Evolutionary conservation across 23 tunicate genomes (phyloP), one percentile per base, ranked within the genome.

Genomic region (Trididemnum clinides): DNA sequence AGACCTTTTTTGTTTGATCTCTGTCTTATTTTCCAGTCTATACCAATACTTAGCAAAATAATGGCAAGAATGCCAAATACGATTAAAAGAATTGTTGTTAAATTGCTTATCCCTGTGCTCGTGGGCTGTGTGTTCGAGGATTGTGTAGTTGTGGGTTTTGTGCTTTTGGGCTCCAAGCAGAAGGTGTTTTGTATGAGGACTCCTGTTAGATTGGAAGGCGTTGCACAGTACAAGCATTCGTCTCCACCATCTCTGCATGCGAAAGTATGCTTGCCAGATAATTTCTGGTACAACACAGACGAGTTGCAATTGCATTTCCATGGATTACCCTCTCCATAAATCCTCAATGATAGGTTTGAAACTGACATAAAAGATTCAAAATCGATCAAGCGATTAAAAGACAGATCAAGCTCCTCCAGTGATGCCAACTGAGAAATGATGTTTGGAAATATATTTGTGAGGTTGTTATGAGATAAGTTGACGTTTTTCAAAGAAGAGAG

Each of bases 301-400:
- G 30, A 70, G 1, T 1, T 21, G 49, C 84, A 80, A 2, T 39
- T 0, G 65, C 84, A 80, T 1, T 57, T 32, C 84, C 84, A 80
- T 2, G 84, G 84, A 50, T 80, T 80, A 44, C 71, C 71, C 2
- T 31, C 57, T 4, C 71, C 63, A 18, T 33, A 1, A 57, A 80
- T 57, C 63, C 28, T 39, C 54, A 72, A 72, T 22, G 37, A 36
- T 49, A 33, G 5, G 23, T 72, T 33, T 5, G 78, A 72, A 15
- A 44, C 10, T n/a, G n/a, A n/a, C n/a, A n/a, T n/a, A n/a, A 44
- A 7, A 44, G 54, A 15, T 7, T 44, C 15, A 15, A 44, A 7
- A 15, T 15, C 15, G 15, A 15, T 44, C 54, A 44, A 44, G 54
- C 15, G 12, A 44, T 44, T 44, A 44, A 44, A 44, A 7, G 82